Percentiles rank a stretch among this genome's conserved stretches.
Evolutionary conservation across 2,113 vertebrate species (phyloP).

Genomic region (Limnothrissa miodon): DNA sequence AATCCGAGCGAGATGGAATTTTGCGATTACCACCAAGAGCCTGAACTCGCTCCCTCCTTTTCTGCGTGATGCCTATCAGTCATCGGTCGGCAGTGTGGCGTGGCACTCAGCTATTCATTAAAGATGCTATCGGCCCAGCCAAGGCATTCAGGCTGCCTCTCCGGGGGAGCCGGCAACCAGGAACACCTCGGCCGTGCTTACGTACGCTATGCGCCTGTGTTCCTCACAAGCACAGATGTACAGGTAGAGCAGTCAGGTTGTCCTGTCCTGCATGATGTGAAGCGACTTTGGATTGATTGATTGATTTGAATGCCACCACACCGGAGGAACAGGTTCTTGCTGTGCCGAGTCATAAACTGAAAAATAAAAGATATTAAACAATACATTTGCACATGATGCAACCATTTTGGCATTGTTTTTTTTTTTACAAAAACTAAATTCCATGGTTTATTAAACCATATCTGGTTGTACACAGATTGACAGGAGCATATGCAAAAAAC

Average conservation of each 20-base stretch:
- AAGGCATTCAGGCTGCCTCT: slow-evolving; percentile 26
- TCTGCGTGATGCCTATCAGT: slow-evolving; percentile 46
- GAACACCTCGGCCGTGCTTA: slow-evolving; percentile 31
- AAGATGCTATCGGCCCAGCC: slow-evolving; percentile 48
- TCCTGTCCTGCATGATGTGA: neutral
- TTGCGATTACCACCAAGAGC: slow-evolving; percentile 41
- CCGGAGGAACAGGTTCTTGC: slow-evolving; percentile 44
- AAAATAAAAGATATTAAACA: neutral
- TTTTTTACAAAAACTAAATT: too few relatives aligned
- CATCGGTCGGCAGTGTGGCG: slow-evolving; percentile 25
- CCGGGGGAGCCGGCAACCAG: slow-evolving; percentile 43
- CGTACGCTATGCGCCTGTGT: slow-evolving; percentile 31
- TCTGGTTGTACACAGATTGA: too few relatives aligned
- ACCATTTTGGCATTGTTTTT: neutral
- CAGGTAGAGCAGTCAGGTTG: slow-evolving; percentile 24
- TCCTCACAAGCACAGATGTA: slow-evolving; percentile 21
- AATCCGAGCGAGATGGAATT: slow-evolving; percentile 52
- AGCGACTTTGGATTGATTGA: neutral
- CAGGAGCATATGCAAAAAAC: too few relatives aligned
- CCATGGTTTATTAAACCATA: too few relatives aligned
- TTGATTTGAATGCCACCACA: slow-evolving; percentile 26
- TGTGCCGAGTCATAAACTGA: neutral
- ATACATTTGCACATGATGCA: neutral
- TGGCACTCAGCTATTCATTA: slow-evolving; percentile 49
- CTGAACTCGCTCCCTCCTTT: slow-evolving; percentile 35